These are phyloP conservation scores for Stegostoma tigrinum DNA, from an alignment of 2,113 vertebrate genomes.

Conservation along the genomic window DNA sequence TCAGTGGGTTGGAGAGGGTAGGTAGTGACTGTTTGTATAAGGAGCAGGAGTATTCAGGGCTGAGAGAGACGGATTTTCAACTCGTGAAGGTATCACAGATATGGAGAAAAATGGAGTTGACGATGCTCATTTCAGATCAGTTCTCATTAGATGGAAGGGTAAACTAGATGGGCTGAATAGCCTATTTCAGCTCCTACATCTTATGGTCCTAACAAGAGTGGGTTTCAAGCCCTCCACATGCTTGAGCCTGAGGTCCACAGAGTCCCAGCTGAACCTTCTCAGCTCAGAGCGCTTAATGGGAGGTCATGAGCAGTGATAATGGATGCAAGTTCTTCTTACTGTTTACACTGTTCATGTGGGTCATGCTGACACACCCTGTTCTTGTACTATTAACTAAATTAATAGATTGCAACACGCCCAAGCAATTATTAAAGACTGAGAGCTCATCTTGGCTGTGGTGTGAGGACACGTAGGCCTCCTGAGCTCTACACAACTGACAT, in stretches of 20 bases:
- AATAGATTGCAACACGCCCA: background rate
- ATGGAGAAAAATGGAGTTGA: too few relatives aligned
- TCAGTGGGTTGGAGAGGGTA: too few relatives aligned
- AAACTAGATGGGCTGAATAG: too few relatives aligned
- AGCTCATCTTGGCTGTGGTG: background rate
- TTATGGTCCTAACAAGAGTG: background rate
- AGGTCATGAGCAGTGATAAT: background rate
- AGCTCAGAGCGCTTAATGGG: background rate
- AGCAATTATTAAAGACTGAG: background rate
- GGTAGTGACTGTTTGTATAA: too few relatives aligned
- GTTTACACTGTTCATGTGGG: background rate
- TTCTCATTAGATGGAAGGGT: too few relatives aligned
- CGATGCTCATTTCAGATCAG: too few relatives aligned
- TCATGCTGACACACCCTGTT: background rate
- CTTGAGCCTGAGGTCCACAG: too few relatives aligned
- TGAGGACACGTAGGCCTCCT: background rate
- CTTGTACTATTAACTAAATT: background rate
- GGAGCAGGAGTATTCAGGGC: too few relatives aligned
- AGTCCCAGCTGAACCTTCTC: background rate
- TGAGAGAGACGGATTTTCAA: too few relatives aligned
- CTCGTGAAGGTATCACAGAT: too few relatives aligned
- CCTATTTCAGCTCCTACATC: too few relatives aligned
- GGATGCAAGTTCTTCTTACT: background rate
- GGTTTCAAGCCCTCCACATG: background rate
- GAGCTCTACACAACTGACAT: background rate